phyloP scores from a whole-genome alignment of 2,113 vertebrate genomes.

The Anoplopoma fimbria region DNA sequence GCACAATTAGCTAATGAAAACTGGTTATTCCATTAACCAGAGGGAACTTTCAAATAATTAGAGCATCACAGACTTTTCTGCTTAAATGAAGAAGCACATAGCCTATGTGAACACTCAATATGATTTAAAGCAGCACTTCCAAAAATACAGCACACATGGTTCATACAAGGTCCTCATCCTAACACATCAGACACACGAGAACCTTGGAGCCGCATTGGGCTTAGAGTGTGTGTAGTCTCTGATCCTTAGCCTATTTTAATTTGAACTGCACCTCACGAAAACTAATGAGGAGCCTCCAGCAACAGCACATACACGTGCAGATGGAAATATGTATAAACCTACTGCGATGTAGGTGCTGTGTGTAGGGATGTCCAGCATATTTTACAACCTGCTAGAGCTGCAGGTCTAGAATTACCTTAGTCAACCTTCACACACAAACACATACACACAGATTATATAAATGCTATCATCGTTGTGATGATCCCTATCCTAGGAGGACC shows the following conservation, averaged over 20 bases:
- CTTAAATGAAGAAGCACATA: neutral
- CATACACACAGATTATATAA: neutral
- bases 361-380: neutral
- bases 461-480: constrained; percentile 6
- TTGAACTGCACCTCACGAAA: neutral
- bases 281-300: constrained; percentile 34
- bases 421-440: neutral
- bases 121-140: neutral
- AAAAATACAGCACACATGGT: neutral
- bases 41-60: neutral
- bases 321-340: neutral
- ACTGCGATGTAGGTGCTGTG: neutral
- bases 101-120: too few relatives aligned
- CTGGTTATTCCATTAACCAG: neutral
- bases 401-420: constrained; percentile 26
- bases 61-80: neutral
- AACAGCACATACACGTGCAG: neutral
- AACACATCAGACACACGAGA: neutral
- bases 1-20: neutral
- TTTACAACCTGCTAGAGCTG: constrained; percentile 36
- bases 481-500: neutral
- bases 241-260: constrained; percentile 11
- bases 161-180: neutral
- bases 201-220: neutral
- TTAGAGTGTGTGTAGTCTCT: neutral